phyloP scores from a whole-genome alignment of 2,797 vertebrate genomes.

The Xenopus petersii region DNA sequence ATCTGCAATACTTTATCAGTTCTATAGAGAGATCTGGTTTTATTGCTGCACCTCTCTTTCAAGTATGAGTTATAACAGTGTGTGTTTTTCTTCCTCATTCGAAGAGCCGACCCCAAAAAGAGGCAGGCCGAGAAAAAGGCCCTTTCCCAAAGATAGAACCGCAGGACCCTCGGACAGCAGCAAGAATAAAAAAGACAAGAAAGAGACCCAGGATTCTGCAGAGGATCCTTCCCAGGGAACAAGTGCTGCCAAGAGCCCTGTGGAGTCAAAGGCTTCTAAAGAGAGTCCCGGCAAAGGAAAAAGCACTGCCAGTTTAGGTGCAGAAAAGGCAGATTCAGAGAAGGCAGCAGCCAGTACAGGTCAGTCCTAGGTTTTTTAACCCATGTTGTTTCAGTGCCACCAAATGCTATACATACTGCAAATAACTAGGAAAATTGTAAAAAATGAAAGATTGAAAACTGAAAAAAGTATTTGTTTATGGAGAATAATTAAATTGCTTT shows the following conservation, averaged over 20 bases:
- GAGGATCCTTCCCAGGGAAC: not conserved
- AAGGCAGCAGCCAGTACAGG: not conserved
- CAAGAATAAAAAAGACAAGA: conserved; percentile 8
- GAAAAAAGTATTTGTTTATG: too few relatives aligned
- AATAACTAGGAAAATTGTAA: too few relatives aligned
- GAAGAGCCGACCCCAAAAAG: conserved; percentile 46
- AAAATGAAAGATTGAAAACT: too few relatives aligned
- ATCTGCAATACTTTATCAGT: too few relatives aligned
- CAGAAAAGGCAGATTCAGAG: not conserved
- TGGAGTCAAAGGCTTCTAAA: not conserved
- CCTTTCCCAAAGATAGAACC: conserved; percentile 35
- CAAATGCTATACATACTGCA: too few relatives aligned
- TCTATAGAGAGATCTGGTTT: too few relatives aligned
- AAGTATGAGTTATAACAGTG: not conserved
- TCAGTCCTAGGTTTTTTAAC: too few relatives aligned
- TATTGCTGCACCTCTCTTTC: too few relatives aligned
- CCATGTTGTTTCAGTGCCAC: too few relatives aligned
- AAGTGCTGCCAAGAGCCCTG: not conserved
- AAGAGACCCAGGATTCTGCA: not conserved
- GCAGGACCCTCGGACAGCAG: conserved; percentile 16
- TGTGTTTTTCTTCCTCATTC: conserved; percentile 24
- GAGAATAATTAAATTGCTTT: too few relatives aligned
- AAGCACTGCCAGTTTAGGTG: too few relatives aligned
- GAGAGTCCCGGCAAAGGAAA: not conserved
- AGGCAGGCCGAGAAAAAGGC: conserved; percentile 45